These are phyloP conservation scores for Piprites chloris DNA, from an alignment of 2,113 vertebrate species.

Conservation along the genomic window DNA sequence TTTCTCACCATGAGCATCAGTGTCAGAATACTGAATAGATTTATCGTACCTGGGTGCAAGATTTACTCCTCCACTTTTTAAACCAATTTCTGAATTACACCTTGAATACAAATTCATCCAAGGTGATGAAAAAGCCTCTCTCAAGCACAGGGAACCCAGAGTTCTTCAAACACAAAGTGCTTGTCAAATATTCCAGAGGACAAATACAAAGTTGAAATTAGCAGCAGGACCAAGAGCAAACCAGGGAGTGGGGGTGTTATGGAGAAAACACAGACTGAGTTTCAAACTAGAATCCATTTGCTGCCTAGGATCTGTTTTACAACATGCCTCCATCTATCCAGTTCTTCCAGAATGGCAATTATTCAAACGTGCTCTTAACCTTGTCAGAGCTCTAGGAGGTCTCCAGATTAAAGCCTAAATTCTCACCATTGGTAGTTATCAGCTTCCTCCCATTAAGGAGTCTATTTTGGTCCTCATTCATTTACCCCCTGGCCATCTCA, in stretches of 20 bases:
- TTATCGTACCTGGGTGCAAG: neutral
- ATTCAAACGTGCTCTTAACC: neutral
- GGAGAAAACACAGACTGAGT: neutral
- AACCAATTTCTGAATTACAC: neutral
- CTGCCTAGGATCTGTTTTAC: neutral
- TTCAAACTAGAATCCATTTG: neutral
- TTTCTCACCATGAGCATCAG: neutral
- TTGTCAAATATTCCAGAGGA: neutral
- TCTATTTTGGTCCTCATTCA: neutral
- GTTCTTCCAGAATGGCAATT: neutral
- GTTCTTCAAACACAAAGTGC: too few relatives aligned
- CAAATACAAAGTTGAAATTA: neutral
- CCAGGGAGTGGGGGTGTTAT: accelerated
- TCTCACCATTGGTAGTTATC: neutral
- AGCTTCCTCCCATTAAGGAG: neutral
- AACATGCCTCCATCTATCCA: neutral
- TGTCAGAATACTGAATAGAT: neutral
- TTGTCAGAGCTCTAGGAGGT: neutral
- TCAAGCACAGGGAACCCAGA: neutral
- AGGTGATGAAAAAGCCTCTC: neutral
- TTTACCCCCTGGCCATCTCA: neutral
- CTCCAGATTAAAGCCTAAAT: neutral
- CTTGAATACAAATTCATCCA: neutral
- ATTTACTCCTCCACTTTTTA: neutral
- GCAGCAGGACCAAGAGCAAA: neutral